Evolutionary conservation across 2,113 vertebrate genomes (phyloP).

Genomic region (Mus pahari): DNA sequence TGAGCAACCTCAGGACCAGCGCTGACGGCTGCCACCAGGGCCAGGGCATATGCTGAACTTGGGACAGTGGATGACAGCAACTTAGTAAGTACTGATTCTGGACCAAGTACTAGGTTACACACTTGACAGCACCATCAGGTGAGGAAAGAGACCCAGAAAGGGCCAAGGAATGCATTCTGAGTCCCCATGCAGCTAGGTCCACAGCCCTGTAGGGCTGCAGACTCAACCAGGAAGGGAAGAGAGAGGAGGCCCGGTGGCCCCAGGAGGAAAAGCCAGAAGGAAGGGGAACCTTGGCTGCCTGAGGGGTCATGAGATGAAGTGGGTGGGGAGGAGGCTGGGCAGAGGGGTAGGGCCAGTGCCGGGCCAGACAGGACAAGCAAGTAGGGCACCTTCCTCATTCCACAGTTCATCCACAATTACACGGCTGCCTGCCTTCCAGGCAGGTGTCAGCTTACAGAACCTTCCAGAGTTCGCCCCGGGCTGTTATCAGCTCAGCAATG

Average conservation of each 20-base stretch:
- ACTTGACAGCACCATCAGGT: too few species aligned
- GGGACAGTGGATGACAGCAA: neutral
- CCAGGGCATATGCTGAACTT: neutral
- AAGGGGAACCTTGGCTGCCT: constrained; percentile 3
- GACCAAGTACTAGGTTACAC: neutral
- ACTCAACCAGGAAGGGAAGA: neutral
- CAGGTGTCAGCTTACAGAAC: constrained; percentile 45
- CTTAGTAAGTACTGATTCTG: neutral
- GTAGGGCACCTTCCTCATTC: constrained; percentile 72
- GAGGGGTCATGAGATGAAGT: constrained; percentile 29
- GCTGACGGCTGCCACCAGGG: neutral
- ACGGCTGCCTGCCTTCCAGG: neutral
- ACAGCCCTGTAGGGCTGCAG: neutral
- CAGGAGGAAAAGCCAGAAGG: neutral
- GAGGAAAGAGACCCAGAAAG: neutral
- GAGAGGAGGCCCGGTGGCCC: neutral
- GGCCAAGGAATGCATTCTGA: neutral
- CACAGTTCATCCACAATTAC: neutral
- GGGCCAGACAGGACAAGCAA: constrained; percentile 32
- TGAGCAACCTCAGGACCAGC: neutral
- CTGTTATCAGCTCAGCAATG: neutral
- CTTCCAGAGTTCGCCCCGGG: neutral
- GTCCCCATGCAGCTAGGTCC: neutral
- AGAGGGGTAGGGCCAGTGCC: neutral
- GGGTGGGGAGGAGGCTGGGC: neutral